Conservation (phyloP, 2,113 vertebrate species). For the Stigmatopora nigra region DNA sequence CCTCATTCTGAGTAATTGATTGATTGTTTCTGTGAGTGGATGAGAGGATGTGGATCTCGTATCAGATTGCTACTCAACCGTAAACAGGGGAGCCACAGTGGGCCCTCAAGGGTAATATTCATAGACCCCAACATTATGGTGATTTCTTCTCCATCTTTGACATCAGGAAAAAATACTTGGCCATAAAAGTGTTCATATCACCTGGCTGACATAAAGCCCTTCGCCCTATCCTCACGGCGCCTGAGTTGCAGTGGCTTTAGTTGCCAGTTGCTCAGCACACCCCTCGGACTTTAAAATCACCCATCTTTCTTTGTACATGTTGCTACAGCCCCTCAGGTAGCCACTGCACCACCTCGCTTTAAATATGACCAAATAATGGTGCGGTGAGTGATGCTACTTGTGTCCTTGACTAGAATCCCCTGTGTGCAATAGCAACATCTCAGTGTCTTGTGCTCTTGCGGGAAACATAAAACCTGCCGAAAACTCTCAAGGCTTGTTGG, state of each 20-base stretch:
- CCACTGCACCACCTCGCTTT: conserved; percentile 48
- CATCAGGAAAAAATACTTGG: conserved; percentile 63
- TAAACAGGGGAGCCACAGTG: conserved; percentile 60
- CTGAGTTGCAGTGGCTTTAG: conserved; percentile 40
- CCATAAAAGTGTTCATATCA: conserved; percentile 64
- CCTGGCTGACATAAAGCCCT: conserved; percentile 62
- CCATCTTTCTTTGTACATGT: conserved; percentile 43
- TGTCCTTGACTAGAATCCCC: conserved; percentile 68
- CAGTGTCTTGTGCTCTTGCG: conserved; percentile 49
- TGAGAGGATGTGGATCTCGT: conserved; percentile 58
- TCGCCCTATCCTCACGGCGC: conserved; percentile 24
- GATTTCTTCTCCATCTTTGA: conserved; percentile 65
- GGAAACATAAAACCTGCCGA: conserved; percentile 57
- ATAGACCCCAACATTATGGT: conserved; percentile 64
- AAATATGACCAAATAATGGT: conserved; percentile 67
- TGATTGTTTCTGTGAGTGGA: conserved; percentile 65
- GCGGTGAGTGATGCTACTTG: conserved; percentile 61
- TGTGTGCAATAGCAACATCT: conserved; percentile 60
- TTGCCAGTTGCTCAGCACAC: conserved; percentile 51
- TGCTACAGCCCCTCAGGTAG: conserved; percentile 57
- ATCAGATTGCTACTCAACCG: conserved; percentile 65
- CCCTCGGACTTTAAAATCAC: conserved; percentile 65
- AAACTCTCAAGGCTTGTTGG: conserved; percentile 56
- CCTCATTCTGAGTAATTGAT: conserved; percentile 65
- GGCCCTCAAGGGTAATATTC: conserved; percentile 66